phyloP scores from a whole-genome alignment of 2,888 invertebrate species.

The Sesia apiformis region DNA sequence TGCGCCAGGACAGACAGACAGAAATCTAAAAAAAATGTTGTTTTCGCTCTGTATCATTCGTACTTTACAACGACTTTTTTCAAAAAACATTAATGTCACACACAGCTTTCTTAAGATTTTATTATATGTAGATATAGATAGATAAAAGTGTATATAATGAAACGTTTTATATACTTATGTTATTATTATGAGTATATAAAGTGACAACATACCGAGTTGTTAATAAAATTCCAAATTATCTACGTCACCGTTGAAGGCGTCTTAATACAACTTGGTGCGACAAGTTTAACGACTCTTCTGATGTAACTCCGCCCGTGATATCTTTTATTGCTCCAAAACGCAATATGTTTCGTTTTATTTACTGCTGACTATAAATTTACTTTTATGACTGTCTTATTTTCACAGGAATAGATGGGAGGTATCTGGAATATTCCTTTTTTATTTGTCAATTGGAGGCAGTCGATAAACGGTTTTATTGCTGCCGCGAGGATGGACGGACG shows the following conservation, averaged over 20 bases:
- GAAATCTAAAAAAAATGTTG: too few relatives aligned
- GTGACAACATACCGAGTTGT: too few relatives aligned
- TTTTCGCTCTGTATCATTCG: too few relatives aligned
- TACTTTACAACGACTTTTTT: too few relatives aligned
- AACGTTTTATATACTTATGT: too few relatives aligned
- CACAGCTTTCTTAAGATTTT: too few relatives aligned
- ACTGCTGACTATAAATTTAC: constrained; percentile 57
- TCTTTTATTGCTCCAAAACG: constrained; percentile 45
- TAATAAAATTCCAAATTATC: too few relatives aligned
- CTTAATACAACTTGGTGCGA: not conserved
- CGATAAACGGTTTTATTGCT: constrained; percentile 58
- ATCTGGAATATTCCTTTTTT: constrained; percentile 43
- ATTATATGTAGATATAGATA: too few relatives aligned
- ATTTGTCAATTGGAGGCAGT: constrained; percentile 29
- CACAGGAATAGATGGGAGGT: constrained; percentile 12
- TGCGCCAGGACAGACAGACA: too few relatives aligned
- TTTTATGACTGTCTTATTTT: constrained; percentile 66
- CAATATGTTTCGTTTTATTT: constrained; percentile 65
- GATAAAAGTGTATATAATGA: too few relatives aligned
- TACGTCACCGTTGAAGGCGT: not conserved
- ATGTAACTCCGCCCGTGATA: constrained; percentile 28
- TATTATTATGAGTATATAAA: too few relatives aligned
- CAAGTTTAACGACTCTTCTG: constrained; percentile 23
- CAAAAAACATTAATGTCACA: too few relatives aligned
- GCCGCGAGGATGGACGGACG: constrained; percentile 19